Base-by-base conservation (phyloP, 1,140 invertebrate genomes). In the Polypedilum vanderplanki region DNA sequence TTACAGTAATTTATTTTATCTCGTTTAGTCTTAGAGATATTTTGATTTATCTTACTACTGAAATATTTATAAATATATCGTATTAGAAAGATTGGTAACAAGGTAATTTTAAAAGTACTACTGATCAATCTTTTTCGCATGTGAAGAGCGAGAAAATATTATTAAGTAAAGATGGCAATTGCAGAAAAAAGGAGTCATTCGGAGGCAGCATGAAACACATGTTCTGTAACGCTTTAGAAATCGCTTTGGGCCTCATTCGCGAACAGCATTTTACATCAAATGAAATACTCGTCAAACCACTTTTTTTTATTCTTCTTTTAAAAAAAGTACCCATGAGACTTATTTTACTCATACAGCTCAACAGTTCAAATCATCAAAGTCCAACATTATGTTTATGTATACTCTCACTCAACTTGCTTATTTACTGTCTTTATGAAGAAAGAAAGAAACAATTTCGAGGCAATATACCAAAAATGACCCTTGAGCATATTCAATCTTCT, bases 171-270 rank as follows among this genome's bases (percentile, higher is more conserved):
- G 46, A 57, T 57, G n/a, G 46, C 46, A 57, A 57, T 57, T 57
- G 46, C 46, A 33, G 24, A 33, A 33, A 33, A 33, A 33, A 33
- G 24, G 24, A 33, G 12, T 57, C 46, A 57, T 57, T 57, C 46
- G 15, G 46, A 57, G 46, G n/a, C 46, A 57, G 46, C n/a, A 57
- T n/a, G 46, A 57, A 57, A 57, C 46, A 57, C 46, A 57, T 57
- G 46, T 57, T 57, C 46, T 57, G 46, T 57, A 57, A 57, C 46
- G 46, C 46, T 57, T 57, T 57, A 57, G 46, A 57, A 57, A 57
- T 57, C n/a, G 46, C 46, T 57, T 57, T 57, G n/a, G n/a, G 46
- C 46, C 4, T 15, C 46, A 57, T 57, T 57, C 46, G 46, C n/a
- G 46, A 57, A n/a, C 46, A 57, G 46, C 12, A 57, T 57, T 57